Evolutionary conservation across 2,113 vertebrate species (phyloP).

Genomic region (Macrotus californicus): DNA sequence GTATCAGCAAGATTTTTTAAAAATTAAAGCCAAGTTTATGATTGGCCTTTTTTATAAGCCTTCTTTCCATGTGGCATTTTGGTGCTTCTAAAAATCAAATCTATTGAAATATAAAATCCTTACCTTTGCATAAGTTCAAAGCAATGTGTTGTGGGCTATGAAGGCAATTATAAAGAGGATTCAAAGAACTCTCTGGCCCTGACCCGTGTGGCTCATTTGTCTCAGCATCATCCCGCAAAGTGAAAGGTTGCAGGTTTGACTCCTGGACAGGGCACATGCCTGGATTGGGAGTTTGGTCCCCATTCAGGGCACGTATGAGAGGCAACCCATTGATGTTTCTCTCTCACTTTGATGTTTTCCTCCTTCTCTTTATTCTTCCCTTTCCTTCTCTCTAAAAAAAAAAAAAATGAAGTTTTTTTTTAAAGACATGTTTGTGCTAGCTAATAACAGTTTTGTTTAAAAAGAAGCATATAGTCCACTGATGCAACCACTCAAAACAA

Average conservation of each 20-base stretch:
- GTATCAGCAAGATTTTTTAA: neutral
- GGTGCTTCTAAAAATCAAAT: neutral
- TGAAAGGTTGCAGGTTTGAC: too few species aligned
- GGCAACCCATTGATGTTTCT: too few species aligned
- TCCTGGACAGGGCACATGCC: too few species aligned
- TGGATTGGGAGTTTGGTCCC: too few species aligned
- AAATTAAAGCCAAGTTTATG: neutral
- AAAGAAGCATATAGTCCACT: neutral
- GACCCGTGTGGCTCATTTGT: too few species aligned
- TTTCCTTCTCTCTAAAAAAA: too few species aligned
- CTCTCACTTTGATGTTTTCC: too few species aligned
- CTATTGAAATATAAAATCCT: neutral
- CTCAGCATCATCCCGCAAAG: too few species aligned
- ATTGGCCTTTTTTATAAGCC: neutral
- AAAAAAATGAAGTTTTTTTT: too few species aligned
- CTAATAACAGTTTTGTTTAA: neutral
- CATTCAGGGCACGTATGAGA: too few species aligned
- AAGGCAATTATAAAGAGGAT: neutral
- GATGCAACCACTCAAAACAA: neutral
- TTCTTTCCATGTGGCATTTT: neutral
- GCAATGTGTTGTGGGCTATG: neutral
- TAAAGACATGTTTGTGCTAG: neutral
- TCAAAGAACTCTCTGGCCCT: too few species aligned
- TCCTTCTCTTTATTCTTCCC: too few species aligned
- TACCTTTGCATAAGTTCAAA: neutral